A percentile compares a stretch with the other conserved stretches of the same genome.
Conservation (phyloP, 2,113 vertebrate species). For the Paracanthobrama guichenoti region DNA sequence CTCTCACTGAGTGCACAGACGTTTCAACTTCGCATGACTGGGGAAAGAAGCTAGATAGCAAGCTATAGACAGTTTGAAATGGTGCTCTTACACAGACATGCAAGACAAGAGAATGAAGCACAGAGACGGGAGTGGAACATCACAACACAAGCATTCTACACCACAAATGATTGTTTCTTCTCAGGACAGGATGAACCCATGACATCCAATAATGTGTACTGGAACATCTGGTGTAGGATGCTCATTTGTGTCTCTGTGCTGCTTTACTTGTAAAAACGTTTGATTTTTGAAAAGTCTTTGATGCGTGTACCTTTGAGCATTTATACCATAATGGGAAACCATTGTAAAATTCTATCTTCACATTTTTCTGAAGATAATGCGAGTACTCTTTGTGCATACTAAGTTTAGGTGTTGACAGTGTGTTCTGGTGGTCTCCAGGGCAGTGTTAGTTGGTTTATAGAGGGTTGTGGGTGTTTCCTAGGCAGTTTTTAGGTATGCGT, state of each 20-base stretch:
- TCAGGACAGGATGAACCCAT: neutral
- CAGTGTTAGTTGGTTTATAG: too few species aligned
- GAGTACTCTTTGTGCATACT: neutral
- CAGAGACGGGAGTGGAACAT: neutral
- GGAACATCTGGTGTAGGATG: neutral
- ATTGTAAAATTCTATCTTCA: neutral
- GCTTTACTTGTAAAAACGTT: neutral
- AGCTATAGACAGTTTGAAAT: neutral
- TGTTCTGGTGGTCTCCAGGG: too few species aligned
- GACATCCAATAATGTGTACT: neutral
- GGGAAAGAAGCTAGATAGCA: neutral
- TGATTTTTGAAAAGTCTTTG: neutral
- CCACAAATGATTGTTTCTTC: neutral
- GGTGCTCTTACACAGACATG: neutral
- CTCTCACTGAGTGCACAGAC: conserved; percentile 42
- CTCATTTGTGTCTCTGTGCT: neutral
- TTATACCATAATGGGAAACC: neutral
- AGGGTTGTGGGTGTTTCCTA: too few species aligned
- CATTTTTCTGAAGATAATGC: neutral
- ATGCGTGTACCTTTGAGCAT: neutral
- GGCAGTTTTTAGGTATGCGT: too few species aligned
- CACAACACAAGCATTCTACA: neutral
- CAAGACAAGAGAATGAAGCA: neutral
- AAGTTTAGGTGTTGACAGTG: neutral
- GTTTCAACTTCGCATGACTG: conserved; percentile 1